These are phyloP conservation scores for Drosophila guanche DNA, from an alignment of 1,140 invertebrate species.

Conservation along the genomic window DNA sequence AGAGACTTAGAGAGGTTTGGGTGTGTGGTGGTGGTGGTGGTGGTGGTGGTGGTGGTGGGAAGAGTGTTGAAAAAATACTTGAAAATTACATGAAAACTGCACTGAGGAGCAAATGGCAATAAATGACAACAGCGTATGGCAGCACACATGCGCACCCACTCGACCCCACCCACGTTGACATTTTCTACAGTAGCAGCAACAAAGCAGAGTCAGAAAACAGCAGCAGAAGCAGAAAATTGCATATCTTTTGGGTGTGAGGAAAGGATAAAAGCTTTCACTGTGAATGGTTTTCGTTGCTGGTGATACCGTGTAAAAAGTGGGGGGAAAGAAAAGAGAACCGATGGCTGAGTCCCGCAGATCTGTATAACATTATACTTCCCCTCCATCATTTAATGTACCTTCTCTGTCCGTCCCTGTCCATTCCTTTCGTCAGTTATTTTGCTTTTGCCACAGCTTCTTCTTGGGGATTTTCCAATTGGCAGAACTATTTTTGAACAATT, in stretches of 20 bases:
- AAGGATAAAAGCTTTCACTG: slow-evolving; percentile 22
- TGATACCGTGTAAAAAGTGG: too few relatives aligned
- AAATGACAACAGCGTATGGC: slow-evolving; percentile 54
- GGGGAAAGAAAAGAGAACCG: too few relatives aligned
- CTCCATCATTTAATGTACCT: too few relatives aligned
- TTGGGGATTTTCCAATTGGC: slow-evolving; percentile 45
- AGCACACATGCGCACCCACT: slow-evolving; percentile 18
- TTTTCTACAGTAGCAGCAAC: slow-evolving; percentile 35
- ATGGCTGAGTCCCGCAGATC: too few relatives aligned
- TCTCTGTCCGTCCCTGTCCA: too few relatives aligned
- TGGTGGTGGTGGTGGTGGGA: not conserved
- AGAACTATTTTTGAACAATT: slow-evolving; percentile 68
- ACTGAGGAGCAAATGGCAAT: slow-evolving; percentile 61
- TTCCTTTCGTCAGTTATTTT: not conserved
- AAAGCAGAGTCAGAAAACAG: too few relatives aligned
- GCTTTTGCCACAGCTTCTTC: slow-evolving; percentile 44
- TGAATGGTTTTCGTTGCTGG: slow-evolving; percentile 18
- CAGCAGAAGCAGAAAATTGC: slow-evolving; percentile 47
- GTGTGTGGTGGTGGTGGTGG: not conserved
- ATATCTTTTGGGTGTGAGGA: slow-evolving; percentile 41
- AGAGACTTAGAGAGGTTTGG: not conserved
- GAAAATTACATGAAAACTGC: slow-evolving; percentile 68
- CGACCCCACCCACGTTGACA: slow-evolving; percentile 2
- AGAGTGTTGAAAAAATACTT: slow-evolving; percentile 57
- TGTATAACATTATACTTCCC: too few relatives aligned